Base-by-base conservation (phyloP, 2,888 invertebrate species). In the Idaea aversata region DNA sequence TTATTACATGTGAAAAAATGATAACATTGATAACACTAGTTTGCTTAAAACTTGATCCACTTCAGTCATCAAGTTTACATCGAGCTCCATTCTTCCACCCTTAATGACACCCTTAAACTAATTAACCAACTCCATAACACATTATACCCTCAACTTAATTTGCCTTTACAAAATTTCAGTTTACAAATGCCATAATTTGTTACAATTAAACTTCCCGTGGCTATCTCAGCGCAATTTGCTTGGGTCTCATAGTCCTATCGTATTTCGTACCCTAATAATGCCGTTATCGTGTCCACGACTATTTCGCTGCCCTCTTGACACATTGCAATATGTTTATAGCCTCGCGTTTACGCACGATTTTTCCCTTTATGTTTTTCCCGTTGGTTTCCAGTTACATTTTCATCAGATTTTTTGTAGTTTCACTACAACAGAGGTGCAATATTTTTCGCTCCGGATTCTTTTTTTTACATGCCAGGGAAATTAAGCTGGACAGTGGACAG, bases 211-310 rank as follows among this genome's bases (percentile, higher is more conserved):
- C 64, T 62, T 61, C 59, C 67, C 62, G 70, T 70, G 73, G 72
- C 72, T 76, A 79, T 79, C 76, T 75, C 73, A 73, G 73, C 68
- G 77, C 84, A 83, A 85, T 85, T 77, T 78, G 78, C 77, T 80
- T 79, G 80, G 75, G 75, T 77, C 74, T 69, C 79, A 71, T 47
- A 47, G 47, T 47, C 5, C 7, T 47, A 47, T 76, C 79, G 71
- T 72, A 72, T 70, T 66, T 70, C 71, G 65, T 69, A 75, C 77
- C 73, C 71, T 73, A 71, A 72, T 77, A 78, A 80, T 76, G 76
- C 69, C 73, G 74, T 78, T 75, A 77, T 58, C 57, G 70, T 77
- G 77, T 77, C 81, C 80, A 80, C 80, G 80, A 80, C 77, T 77
- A 75, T 80, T 81, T 73, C 77, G 77, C 76, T 76, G 75, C 79